These are phyloP conservation scores for Gonioctena quinquepunctata DNA, from an alignment of 1,140 invertebrate species.

Conservation along the genomic window DNA sequence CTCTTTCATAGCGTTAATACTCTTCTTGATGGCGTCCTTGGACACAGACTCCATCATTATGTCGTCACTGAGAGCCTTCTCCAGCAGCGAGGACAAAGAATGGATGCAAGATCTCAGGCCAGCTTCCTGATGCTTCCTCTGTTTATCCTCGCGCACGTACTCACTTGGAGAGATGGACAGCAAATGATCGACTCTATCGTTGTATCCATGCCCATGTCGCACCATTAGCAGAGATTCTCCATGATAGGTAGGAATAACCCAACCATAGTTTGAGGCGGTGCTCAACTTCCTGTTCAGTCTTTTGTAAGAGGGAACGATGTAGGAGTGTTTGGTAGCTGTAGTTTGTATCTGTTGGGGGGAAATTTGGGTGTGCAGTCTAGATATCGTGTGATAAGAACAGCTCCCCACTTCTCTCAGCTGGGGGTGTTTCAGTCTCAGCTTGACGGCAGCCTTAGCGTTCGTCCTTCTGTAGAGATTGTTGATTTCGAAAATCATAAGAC, in stretches of 20 bases:
- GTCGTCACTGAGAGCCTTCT: slow-evolving; percentile 31
- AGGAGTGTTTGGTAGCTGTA: too few species aligned
- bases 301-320: neutral
- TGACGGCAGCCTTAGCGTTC: slow-evolving; percentile 27
- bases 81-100: slow-evolving; percentile 32
- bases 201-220: slow-evolving; percentile 23
- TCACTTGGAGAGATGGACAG: slow-evolving; percentile 34
- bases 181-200: slow-evolving; percentile 34
- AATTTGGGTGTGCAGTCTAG: slow-evolving; percentile 23
- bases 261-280: too few species aligned
- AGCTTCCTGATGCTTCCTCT: slow-evolving; percentile 30
- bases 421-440: slow-evolving; percentile 25
- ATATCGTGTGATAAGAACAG: slow-evolving; percentile 27
- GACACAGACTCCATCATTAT: slow-evolving; percentile 12
- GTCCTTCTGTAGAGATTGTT: slow-evolving; percentile 30
- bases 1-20: slow-evolving; percentile 27
- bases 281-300: slow-evolving; percentile 13
- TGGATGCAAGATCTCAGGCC: slow-evolving; percentile 33
- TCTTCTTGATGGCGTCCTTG: slow-evolving; percentile 26
- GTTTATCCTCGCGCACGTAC: slow-evolving; percentile 34
- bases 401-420: slow-evolving; percentile 6
- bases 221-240: slow-evolving; percentile 20
- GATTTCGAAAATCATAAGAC: slow-evolving; percentile 32
- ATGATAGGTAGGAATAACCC: slow-evolving; percentile 19
- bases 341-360: slow-evolving; percentile 28